Conservation (phyloP, 1,140 invertebrate species). For the Philaenus spumarius region DNA sequence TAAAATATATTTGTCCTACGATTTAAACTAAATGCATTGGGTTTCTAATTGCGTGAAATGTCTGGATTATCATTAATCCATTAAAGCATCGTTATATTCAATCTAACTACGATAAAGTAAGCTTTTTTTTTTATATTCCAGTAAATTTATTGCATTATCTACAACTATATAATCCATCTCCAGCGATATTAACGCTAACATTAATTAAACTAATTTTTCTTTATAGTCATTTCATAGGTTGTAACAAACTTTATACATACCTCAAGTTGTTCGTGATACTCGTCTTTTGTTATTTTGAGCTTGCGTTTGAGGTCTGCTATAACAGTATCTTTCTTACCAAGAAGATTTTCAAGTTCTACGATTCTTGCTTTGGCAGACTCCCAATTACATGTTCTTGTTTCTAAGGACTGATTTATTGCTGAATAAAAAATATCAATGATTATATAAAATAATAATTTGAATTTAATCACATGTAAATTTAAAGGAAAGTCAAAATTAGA, state of each 20-base stretch:
- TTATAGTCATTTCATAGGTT: no score
- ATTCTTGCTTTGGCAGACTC: constrained; percentile 45
- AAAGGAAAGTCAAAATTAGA: neutral
- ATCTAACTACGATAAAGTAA: no score
- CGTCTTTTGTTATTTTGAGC: constrained; percentile 45
- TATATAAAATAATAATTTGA: constrained; percentile 3
- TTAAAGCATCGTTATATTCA: no score
- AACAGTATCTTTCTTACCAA: constrained; percentile 43
- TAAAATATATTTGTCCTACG: no score
- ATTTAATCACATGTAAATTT: constrained; percentile 17
- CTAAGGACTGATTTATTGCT: constrained; percentile 38
- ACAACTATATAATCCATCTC: no score
- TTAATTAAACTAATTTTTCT: no score
- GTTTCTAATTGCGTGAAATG: no score
- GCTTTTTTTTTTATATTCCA: no score
- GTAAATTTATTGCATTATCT: no score
- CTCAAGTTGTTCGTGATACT: constrained; percentile 45
- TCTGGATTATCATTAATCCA: no score
- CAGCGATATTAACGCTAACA: no score
- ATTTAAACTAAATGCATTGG: no score
- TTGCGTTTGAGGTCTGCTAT: constrained; percentile 42
- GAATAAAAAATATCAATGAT: constrained; percentile 18
- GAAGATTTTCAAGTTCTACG: constrained; percentile 42
- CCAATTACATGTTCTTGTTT: constrained; percentile 39
- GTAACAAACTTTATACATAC: constrained; percentile 28